phyloP scores from a whole-genome alignment of 2,888 invertebrate species.

The Hirtodrosophila histrioides region DNA sequence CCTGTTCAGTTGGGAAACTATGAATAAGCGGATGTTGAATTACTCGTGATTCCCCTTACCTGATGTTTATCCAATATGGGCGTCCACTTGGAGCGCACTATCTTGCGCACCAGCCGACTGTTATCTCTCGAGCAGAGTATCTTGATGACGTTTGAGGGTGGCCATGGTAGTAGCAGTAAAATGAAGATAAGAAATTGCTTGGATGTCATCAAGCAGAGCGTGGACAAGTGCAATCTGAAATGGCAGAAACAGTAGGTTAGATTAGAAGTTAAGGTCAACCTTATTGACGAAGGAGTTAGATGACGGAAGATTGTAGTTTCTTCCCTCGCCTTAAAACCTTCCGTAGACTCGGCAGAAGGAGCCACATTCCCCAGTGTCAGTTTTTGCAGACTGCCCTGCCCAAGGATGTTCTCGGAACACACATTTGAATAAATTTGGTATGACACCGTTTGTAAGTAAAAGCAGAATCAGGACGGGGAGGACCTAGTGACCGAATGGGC shows the following conservation, averaged over 20 bases:
- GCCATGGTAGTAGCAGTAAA: conserved; percentile 93
- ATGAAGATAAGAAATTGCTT: conserved; percentile 52
- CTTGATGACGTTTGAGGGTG: conserved; percentile 93
- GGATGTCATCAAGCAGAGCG: conserved; percentile 84
- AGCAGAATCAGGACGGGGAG: background rate
- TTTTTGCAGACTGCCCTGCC: too few relatives aligned
- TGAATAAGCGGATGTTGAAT: background rate
- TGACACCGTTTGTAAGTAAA: background rate
- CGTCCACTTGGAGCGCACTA: conserved; percentile 95
- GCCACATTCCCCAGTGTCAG: too few relatives aligned
- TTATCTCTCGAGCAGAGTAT: conserved; percentile 94
- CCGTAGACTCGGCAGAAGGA: too few relatives aligned
- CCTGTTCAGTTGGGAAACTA: conserved; percentile 83
- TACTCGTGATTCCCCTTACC: conserved; percentile 50
- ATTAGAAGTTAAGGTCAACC: background rate
- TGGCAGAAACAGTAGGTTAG: background rate
- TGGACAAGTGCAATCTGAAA: conserved; percentile 91
- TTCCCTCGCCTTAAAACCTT: too few relatives aligned
- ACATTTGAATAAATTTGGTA: too few relatives aligned
- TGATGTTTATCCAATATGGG: conserved; percentile 95
- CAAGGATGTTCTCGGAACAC: too few relatives aligned
- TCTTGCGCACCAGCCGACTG: conserved; percentile 93
- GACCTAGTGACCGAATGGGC: conserved; percentile 51
- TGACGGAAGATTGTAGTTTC: too few relatives aligned
- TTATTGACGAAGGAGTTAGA: too few relatives aligned